A percentile compares a stretch with the other conserved stretches of the same genome.
Evolutionary conservation across 1,140 invertebrate genomes (phyloP).

Genomic region (Euwallacea similis): DNA sequence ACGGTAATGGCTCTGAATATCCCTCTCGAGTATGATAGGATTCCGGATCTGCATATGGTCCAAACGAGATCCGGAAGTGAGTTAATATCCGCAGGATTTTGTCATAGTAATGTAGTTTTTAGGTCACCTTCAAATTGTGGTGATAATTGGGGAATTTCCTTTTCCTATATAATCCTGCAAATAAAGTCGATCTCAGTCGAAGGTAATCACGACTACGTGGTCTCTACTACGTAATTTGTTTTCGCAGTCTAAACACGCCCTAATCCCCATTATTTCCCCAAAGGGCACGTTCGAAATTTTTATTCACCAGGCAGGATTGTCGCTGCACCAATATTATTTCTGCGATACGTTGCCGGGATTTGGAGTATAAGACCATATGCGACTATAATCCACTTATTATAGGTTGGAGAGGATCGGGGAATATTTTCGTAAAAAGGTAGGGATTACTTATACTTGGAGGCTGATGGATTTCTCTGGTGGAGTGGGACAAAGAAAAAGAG

Average conservation of each 20-base stretch:
- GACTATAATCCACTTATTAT: constrained; percentile 30
- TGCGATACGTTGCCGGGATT: constrained; percentile 28
- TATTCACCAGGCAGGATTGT: constrained; percentile 29
- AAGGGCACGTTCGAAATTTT: constrained; percentile 33
- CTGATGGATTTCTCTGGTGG: constrained; percentile 2
- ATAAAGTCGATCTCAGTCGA: constrained; percentile 23
- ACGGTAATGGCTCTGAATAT: constrained; percentile 44
- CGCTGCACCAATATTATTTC: constrained; percentile 35
- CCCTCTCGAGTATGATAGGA: constrained; percentile 45
- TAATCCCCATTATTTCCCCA: constrained; percentile 31
- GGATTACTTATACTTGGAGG: constrained; percentile 12
- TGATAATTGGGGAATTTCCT: no score
- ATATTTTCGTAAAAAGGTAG: constrained; percentile 18
- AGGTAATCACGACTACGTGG: constrained; percentile 32
- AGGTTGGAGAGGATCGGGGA: not conserved
- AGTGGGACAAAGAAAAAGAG: no score
- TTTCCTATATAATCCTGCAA: constrained; percentile 3
- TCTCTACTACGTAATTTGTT: constrained; percentile 29
- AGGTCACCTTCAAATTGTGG: no score
- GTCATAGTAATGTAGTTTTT: no score
- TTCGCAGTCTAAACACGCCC: constrained; percentile 33
- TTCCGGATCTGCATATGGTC: constrained; percentile 24
- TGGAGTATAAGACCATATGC: constrained; percentile 28
- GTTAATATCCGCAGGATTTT: no score
- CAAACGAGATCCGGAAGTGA: constrained; percentile 17